phyloP scores from a whole-genome alignment of 2,113 vertebrate genomes.

The Glaucidium brasilianum region DNA sequence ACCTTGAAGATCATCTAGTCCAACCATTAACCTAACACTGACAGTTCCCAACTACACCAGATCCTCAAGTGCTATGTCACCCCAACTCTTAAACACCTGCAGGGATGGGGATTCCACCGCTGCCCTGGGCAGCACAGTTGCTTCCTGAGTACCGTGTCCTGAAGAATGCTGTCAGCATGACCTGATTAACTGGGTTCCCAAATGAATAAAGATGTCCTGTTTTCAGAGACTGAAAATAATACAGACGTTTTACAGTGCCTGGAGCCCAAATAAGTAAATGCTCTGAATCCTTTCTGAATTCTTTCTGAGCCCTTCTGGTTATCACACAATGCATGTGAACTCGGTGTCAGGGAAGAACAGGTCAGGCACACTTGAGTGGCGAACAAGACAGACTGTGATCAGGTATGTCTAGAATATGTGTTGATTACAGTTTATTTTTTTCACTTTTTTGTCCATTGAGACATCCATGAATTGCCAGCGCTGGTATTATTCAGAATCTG shows the following conservation, averaged over 20 bases:
- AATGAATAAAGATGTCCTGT: background rate
- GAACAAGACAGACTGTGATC: background rate
- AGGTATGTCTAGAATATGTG: background rate
- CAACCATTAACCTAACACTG: no score
- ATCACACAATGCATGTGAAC: background rate
- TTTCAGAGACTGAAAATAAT: background rate
- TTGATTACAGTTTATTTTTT: background rate
- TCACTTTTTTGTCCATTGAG: background rate
- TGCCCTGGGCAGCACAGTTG: background rate
- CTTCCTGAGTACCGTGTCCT: background rate
- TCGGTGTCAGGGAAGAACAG: background rate
- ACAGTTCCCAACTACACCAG: no score
- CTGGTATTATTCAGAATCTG: background rate
- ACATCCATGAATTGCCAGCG: conserved; percentile 14
- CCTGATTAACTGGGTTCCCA: background rate
- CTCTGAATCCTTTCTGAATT: background rate
- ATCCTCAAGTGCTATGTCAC: no score
- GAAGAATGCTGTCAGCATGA: background rate
- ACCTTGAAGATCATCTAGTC: no score
- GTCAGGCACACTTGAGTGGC: background rate
- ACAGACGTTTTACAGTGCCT: background rate
- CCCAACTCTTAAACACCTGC: no score
- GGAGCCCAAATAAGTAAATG: background rate
- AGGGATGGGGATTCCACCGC: no score
- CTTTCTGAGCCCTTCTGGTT: background rate